These are phyloP conservation scores for Apodemia duryi DNA, from an alignment of 2,888 invertebrate genomes.

Conservation along the genomic window DNA sequence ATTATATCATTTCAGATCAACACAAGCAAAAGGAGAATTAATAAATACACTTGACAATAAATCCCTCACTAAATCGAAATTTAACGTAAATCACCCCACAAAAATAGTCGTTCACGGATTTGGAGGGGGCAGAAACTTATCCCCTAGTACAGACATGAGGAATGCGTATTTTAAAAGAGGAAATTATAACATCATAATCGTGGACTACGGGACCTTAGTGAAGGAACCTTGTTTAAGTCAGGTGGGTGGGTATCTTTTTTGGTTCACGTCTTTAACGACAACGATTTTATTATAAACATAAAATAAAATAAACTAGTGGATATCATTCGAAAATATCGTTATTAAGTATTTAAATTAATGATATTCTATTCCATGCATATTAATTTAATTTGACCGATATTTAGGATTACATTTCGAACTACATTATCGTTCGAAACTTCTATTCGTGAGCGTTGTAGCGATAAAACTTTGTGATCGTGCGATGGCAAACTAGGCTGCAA, in stretches of 20 bases:
- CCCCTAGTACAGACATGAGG: constrained; percentile 91
- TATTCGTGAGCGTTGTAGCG: no score
- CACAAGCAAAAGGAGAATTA: constrained; percentile 86
- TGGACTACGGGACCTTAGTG: constrained; percentile 89
- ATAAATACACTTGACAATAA: constrained; percentile 84
- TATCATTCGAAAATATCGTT: no score
- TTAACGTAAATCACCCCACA: constrained; percentile 87
- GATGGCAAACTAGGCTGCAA: no score
- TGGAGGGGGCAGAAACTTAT: constrained; percentile 88
- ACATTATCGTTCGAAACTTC: no score
- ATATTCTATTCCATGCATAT: no score
- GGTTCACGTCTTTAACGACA: no score
- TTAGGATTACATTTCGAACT: no score
- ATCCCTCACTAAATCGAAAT: constrained; percentile 86
- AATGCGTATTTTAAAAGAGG: constrained; percentile 90
- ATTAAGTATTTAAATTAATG: no score
- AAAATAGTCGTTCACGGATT: constrained; percentile 96
- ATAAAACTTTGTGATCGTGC: no score
- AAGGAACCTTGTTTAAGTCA: constrained; percentile 91
- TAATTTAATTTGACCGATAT: no score
- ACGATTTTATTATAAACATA: no score
- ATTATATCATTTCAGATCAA: constrained; percentile 73
- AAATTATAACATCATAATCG: constrained; percentile 91
- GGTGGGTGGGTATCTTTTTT: constrained; percentile 48
- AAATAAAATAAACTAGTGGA: no score